Evolutionary conservation across 2,113 vertebrate genomes (phyloP).

Genomic region (Leptosomus discolor): DNA sequence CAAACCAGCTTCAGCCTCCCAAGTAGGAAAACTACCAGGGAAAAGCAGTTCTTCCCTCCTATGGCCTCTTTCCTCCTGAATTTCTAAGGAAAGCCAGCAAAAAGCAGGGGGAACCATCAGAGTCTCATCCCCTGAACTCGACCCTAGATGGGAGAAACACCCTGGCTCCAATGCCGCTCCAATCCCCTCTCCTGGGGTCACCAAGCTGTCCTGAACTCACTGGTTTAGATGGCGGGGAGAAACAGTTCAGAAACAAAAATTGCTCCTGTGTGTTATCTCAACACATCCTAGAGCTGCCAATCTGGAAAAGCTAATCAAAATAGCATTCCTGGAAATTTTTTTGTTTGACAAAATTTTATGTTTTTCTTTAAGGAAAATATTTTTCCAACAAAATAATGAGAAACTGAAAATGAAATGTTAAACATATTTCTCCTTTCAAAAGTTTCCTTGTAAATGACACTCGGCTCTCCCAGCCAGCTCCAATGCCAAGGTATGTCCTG

Average conservation of each 20-base stretch:
- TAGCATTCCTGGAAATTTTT: neutral
- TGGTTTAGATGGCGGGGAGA: neutral
- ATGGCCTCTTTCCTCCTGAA: neutral
- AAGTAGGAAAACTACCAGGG: neutral
- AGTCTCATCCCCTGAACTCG: neutral
- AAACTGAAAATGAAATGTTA: neutral
- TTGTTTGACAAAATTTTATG: neutral
- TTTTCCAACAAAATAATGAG: neutral
- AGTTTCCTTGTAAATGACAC: neutral
- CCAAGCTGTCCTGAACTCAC: neutral
- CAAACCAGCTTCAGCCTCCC: neutral
- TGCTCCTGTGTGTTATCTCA: neutral
- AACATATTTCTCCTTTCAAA: neutral
- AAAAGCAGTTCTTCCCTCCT: neutral
- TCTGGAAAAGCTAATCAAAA: neutral
- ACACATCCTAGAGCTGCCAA: neutral
- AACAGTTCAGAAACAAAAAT: neutral
- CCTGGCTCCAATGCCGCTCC: neutral
- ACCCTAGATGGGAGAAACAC: neutral
- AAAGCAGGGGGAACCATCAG: neutral
- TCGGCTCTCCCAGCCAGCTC: neutral
- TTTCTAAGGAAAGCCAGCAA: neutral
- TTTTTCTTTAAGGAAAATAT: neutral
- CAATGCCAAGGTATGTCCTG: neutral
- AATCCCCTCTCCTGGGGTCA: neutral